These are phyloP conservation scores for Glaucidium brasilianum DNA, from an alignment of 2,113 vertebrate genomes.

Conservation along the genomic window DNA sequence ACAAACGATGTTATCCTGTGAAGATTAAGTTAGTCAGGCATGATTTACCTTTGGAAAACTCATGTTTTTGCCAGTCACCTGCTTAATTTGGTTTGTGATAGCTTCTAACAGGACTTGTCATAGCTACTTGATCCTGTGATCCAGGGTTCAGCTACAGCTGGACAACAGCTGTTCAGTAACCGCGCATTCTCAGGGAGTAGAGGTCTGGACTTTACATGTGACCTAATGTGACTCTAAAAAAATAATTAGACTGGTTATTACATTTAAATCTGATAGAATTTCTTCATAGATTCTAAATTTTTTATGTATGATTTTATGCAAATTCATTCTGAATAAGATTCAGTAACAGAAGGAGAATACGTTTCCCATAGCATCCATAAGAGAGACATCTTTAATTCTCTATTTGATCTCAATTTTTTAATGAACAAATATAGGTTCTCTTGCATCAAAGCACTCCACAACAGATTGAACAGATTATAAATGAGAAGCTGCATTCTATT, in stretches of 20 bases:
- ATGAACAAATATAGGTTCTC: neutral
- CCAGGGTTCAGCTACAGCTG: neutral
- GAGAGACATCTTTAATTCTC: neutral
- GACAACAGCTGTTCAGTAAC: neutral
- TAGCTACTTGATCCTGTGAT: neutral
- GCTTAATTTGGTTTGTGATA: neutral
- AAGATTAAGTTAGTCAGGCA: neutral
- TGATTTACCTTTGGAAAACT: neutral
- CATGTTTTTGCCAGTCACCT: neutral
- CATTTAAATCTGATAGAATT: neutral
- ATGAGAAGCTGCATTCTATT: neutral
- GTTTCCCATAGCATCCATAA: neutral
- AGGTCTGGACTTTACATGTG: neutral
- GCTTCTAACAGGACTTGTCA: neutral
- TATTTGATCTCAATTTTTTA: neutral
- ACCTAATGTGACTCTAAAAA: neutral
- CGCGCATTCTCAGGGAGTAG: neutral
- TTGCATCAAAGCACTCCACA: neutral
- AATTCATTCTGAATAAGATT: neutral
- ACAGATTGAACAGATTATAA: neutral
- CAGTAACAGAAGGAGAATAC: neutral
- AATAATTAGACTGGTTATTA: neutral
- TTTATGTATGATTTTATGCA: neutral
- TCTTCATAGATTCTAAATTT: neutral
- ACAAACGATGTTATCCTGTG: neutral